Evolutionary conservation across 1,140 invertebrate genomes (phyloP), one percentile per base, ranked within the genome.

Genomic region (Adoxophyes honmai): DNA sequence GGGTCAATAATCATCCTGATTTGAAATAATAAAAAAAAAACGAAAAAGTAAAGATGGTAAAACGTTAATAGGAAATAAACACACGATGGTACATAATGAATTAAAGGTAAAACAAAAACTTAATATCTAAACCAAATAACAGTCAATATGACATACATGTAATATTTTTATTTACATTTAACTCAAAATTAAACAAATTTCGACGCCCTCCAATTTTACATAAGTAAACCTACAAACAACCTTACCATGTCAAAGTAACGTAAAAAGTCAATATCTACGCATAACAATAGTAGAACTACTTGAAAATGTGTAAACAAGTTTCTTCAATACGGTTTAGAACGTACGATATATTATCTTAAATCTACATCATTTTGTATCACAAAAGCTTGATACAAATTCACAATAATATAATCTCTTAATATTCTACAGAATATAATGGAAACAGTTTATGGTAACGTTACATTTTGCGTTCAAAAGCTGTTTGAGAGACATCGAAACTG

Each of bases 381-480:
- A 48, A 48, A 48, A 48, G 18, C 42, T 48, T 48, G 42, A 48
- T 48, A 48, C 42, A 48, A 48, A 14, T 48, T 48, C 21, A 48
- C 16, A 48, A 44, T 44, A 28, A 28, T 28, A 28, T n/a, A n/a
- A n/a, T 28, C 21, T 28, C 21, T 28, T 28, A 28, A 28, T 6
- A 6, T 28, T 6, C 21, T 28, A 28, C 21, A 28, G 21, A 2
- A 28, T 28, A 28, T 28, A 6, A 28, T 28, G 6, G 21, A 28
- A 28, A 28, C 6, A 28, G 6, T 28, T 28, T 28, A 6, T 28
- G 21, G 6, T 28, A 28, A 28, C 2, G 6, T n/a, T 28, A 6
- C 6, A 6, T 28, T 28, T 28, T 28, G 21, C 6, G 21, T 28
- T 28, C 6, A 28, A 28, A 28, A n/a, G n/a, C n/a, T n/a, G n/a